Base-by-base conservation (phyloP, 2,113 vertebrate genomes). In the Tragelaphus strepsiceros region DNA sequence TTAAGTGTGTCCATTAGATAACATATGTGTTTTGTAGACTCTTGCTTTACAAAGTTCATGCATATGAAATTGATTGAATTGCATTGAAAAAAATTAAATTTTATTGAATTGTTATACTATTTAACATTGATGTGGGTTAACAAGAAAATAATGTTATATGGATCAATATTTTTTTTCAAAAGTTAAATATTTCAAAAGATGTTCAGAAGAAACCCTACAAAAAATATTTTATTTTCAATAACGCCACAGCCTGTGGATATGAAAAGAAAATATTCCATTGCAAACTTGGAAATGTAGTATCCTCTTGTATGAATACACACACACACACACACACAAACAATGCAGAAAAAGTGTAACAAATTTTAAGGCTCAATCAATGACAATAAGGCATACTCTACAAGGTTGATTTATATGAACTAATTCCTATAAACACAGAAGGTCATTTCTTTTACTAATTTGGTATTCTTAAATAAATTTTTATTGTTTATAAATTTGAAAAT, bases 121-220 rank as follows among this genome's bases (percentile, higher is more conserved):
- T 97, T 97, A 91, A 80, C 26, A 6, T 13, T 84, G 90, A 94
- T 84, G 84, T 97, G 17, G 92, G 85, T 92, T 88, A 95, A 43
- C 71, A 94, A 96, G 51, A 78, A 97, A 62, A 98, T 74, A 74
- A 96, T 97, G 32, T 94, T 90, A 96, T 81, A 71, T 98, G 56
- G 95, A 78, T 82, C 80, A 97, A 4, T 96, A 97, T 97, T 98
- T 98, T 89, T 21, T 97, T 98, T 97, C 84, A 97, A 97, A 98
- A 97, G 30, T 88, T 5, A 64, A 46, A 43, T 56, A 88, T 97
- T 97, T 98, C 90, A 97, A 93, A 96, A 88, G 35, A 92, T 74
- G 26, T 88, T 97, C 92, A n/a, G 43, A 95, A 92, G 85, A 88
- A 30, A 96, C 17, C 49, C 30, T 54, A 95, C n/a, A 35, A 97